Percentiles rank a stretch among this genome's conserved stretches.
Conservation (phyloP, 2,888 invertebrate species). For the Drosophila koepferae region DNA sequence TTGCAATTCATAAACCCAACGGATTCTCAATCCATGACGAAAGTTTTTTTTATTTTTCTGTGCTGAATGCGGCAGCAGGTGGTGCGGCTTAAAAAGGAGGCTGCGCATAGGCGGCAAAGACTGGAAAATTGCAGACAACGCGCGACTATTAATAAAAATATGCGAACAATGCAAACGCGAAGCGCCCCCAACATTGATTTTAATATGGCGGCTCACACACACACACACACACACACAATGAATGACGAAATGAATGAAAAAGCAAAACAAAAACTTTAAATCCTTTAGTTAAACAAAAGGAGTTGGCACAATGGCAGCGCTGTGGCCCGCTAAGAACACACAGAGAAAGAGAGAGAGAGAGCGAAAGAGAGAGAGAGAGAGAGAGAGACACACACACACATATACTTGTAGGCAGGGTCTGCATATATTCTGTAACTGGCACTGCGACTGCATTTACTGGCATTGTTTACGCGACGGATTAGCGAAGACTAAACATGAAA, state of each 20-base stretch:
- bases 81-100: slow-evolving; percentile 18
- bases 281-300: slow-evolving; percentile 74
- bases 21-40: slow-evolving; percentile 63
- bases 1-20: slow-evolving; percentile 66
- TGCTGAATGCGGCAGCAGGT: slow-evolving; percentile 55
- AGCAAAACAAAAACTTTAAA: slow-evolving; percentile 73
- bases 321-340: slow-evolving; percentile 30
- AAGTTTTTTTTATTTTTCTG: slow-evolving; percentile 28
- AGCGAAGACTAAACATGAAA: slow-evolving; percentile 71
- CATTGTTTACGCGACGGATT: slow-evolving; percentile 71
- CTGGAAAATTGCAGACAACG: slow-evolving; percentile 70
- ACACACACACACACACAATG: slow-evolving; percentile 37
- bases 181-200: slow-evolving; percentile 64
- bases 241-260: slow-evolving; percentile 69
- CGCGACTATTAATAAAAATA: slow-evolving; percentile 73
- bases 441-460: slow-evolving; percentile 49
- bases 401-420: neutral
- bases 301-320: slow-evolving; percentile 57
- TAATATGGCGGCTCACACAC: slow-evolving; percentile 55
- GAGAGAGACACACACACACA: neutral
- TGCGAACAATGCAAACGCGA: slow-evolving; percentile 67
- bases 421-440: slow-evolving; percentile 20
- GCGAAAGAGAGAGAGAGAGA: slow-evolving; percentile 1
- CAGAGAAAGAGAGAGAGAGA: neutral
- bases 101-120: slow-evolving; percentile 13